These are phyloP conservation scores for Coreius guichenoti DNA, from an alignment of 2,797 vertebrate genomes.

Conservation along the genomic window DNA sequence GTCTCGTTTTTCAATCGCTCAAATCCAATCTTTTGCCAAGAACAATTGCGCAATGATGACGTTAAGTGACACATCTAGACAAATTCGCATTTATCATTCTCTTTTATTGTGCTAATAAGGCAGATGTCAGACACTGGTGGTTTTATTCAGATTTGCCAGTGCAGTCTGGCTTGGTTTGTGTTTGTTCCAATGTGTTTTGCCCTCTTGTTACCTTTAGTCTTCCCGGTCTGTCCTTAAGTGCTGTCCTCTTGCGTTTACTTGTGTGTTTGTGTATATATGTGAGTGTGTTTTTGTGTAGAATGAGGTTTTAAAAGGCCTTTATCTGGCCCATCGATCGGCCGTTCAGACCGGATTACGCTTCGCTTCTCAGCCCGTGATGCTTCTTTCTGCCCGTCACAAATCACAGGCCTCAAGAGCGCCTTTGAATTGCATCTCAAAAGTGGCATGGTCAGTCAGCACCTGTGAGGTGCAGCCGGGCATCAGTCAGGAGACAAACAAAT, in stretches of 20 bases:
- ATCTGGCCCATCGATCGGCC: conserved; percentile 57
- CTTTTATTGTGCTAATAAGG: conserved; percentile 61
- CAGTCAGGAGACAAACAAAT: conserved; percentile 8
- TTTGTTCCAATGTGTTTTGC: conserved; percentile 8
- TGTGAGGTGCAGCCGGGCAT: conserved; percentile 9
- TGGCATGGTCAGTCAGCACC: neutral
- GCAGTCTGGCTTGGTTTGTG: conserved; percentile 7
- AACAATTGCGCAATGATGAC: conserved; percentile 43
- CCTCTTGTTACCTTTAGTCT: conserved; percentile 11
- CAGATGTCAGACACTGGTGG: conserved; percentile 44
- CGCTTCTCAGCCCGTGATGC: conserved; percentile 51
- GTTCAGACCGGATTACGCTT: conserved; percentile 61
- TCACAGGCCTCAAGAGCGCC: conserved; percentile 48
- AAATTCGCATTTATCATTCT: conserved; percentile 58
- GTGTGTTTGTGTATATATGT: conserved; percentile 34
- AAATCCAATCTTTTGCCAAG: conserved; percentile 28
- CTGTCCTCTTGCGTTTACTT: conserved; percentile 30
- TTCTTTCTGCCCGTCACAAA: conserved; percentile 66
- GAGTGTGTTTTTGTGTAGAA: conserved; percentile 42
- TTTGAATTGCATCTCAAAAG: conserved; percentile 42
- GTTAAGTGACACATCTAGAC: conserved; percentile 48
- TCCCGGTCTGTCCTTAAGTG: conserved; percentile 5
- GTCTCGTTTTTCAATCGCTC: conserved; percentile 36
- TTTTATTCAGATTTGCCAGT: conserved; percentile 47
- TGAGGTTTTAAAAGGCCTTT: conserved; percentile 50